Conservation (phyloP, 1,140 invertebrate genomes). For the Globodera ellingtonae region DNA sequence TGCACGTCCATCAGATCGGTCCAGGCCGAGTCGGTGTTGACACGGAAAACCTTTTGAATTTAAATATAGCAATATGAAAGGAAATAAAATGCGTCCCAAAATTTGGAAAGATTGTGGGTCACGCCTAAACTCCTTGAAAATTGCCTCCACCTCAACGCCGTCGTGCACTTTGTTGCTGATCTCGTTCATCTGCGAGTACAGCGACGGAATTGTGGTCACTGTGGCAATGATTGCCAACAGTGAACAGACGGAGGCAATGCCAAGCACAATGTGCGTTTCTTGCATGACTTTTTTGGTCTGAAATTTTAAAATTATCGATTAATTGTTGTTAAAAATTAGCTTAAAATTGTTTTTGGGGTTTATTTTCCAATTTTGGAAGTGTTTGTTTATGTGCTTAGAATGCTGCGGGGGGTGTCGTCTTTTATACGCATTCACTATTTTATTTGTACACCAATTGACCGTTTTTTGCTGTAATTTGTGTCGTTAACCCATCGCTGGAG, state of each 20-base stretch:
- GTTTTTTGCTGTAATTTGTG: no score
- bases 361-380: no score
- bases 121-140: not conserved
- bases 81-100: no score
- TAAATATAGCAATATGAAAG: not conserved
- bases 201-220: conserved; percentile 32
- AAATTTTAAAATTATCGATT: not conserved
- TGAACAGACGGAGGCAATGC: conserved; percentile 39
- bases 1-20: conserved; percentile 54
- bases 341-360: no score
- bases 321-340: no score
- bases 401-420: no score
- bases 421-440: no score
- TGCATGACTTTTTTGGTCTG: conserved; percentile 2
- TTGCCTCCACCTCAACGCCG: conserved; percentile 22
- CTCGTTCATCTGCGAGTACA: conserved; percentile 42
- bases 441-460: no score
- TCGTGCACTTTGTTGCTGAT: conserved; percentile 36
- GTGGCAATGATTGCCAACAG: conserved; percentile 38
- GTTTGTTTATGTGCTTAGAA: no score
- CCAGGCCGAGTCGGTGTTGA: conserved; percentile 51
- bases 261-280: conserved; percentile 41
- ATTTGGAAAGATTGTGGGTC: no score
- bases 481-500: not conserved
- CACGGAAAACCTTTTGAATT: conserved; percentile 35